These are phyloP conservation scores for Argyra leucocephala DNA, from an alignment of 2,888 invertebrate species.

Conservation along the genomic window DNA sequence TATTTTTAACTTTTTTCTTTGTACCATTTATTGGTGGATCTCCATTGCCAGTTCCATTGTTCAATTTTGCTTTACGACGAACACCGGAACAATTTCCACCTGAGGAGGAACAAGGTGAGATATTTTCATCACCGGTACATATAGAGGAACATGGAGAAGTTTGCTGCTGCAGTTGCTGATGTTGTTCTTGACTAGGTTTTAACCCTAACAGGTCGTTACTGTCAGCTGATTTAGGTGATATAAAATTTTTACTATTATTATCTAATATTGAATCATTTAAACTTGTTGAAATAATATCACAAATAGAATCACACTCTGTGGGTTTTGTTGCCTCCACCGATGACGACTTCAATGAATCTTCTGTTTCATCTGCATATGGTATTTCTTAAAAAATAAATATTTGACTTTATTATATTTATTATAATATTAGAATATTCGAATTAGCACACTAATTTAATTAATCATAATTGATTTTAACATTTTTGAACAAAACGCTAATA, in stretches of 20 bases:
- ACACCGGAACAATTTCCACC: constrained; percentile 6
- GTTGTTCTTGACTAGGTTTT: background rate
- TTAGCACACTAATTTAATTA: no score
- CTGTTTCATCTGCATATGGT: constrained; percentile 10
- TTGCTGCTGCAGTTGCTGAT: background rate
- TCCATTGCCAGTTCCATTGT: background rate
- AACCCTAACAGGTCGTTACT: background rate
- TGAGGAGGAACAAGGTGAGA: constrained; percentile 8
- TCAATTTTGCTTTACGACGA: background rate
- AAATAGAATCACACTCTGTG: constrained; percentile 4
- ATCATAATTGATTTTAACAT: no score
- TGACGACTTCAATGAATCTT: background rate
- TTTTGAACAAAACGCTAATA: no score
- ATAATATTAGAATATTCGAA: no score
- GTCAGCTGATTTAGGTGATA: background rate
- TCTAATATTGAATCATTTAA: constrained; percentile 1
- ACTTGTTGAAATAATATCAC: constrained; percentile 6
- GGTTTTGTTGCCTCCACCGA: background rate
- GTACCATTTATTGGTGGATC: constrained; percentile 45
- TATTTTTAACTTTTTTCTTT: constrained; percentile 55
- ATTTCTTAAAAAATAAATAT: constrained; percentile 9
- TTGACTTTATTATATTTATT: no score
- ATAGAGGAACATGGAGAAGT: constrained; percentile 12
- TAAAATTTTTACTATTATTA: constrained; percentile 3
- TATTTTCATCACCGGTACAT: constrained; percentile 6